Percentiles rank a stretch among this genome's conserved stretches.
These are phyloP conservation scores for Enhydra lutris DNA, from an alignment of 2,113 vertebrate species.

Conservation along the genomic window DNA sequence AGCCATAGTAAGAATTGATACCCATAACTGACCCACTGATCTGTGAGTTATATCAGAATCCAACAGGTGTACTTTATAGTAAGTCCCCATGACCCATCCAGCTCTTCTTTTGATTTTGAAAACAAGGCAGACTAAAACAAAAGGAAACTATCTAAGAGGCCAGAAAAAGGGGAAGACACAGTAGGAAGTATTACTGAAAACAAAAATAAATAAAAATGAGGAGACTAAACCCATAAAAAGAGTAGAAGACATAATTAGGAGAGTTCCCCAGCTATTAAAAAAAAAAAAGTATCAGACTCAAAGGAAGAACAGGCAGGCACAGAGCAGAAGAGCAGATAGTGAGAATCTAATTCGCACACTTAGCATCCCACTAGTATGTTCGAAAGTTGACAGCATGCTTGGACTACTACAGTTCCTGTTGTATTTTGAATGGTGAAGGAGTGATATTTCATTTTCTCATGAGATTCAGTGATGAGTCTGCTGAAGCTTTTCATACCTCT, in stretches of 20 bases:
- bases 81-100: not conserved
- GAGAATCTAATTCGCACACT: not conserved
- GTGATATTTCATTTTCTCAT: not conserved
- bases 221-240: not conserved
- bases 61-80: not conserved
- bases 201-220: not conserved
- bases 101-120: not conserved
- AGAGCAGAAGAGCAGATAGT: not conserved
- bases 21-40: not conserved
- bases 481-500: not conserved
- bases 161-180: rapidly evolving
- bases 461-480: not conserved
- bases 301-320: not conserved
- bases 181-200: not conserved
- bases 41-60: not conserved
- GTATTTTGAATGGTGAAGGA: not conserved
- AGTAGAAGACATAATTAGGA: not conserved
- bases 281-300: not conserved
- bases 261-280: not conserved
- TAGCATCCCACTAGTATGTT: not conserved
- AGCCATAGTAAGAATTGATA: not conserved
- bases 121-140: not conserved
- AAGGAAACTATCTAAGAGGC: not conserved
- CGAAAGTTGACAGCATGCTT: not conserved
- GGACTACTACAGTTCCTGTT: not conserved